phyloP scores from a whole-genome alignment of 2,888 invertebrate species.

The Drosophila dives region DNA sequence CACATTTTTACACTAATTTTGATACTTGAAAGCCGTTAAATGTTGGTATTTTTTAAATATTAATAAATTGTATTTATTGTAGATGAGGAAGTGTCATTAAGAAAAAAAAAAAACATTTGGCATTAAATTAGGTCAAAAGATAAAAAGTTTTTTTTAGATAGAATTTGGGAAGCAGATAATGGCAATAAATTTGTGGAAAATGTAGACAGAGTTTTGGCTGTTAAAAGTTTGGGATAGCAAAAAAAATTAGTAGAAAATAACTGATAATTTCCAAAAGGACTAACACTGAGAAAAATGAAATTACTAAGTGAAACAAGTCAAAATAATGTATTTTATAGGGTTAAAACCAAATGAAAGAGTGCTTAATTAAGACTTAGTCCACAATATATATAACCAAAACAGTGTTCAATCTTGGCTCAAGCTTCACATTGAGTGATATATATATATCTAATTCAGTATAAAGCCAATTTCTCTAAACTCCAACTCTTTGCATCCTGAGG shows the following conservation, averaged over 20 bases:
- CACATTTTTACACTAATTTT: background rate
- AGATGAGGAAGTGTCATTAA: background rate
- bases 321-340: background rate
- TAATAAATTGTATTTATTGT: background rate
- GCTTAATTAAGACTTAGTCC: background rate
- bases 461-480: background rate
- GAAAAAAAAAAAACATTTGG: background rate
- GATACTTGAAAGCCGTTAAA: background rate
- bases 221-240: background rate
- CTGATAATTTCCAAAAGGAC: too few relatives aligned
- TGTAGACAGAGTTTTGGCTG: background rate
- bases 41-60: background rate
- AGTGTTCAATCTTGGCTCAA: background rate
- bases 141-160: background rate
- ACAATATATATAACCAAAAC: background rate
- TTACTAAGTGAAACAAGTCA: background rate
- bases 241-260: background rate
- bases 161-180: background rate
- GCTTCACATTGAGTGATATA: background rate
- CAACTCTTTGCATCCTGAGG: conserved; percentile 11
- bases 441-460: background rate
- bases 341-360: background rate
- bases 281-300: background rate
- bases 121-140: background rate
- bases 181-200: background rate